Base-by-base conservation (phyloP, 2,888 invertebrate species). In the Thera britannica region DNA sequence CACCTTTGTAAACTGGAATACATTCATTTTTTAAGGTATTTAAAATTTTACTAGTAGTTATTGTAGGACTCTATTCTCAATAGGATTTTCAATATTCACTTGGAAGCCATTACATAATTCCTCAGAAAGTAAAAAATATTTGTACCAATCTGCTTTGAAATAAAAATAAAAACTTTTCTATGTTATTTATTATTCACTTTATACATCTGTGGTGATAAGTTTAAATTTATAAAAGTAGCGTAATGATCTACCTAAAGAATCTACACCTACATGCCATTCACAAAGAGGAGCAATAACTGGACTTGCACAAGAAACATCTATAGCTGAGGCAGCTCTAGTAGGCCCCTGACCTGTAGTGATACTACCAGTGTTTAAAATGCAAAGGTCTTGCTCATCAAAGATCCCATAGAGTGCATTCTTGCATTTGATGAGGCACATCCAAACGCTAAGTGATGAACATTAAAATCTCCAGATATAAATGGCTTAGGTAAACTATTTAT, bases 1-100 rank as follows among this genome's bases (percentile, higher is more conserved):
- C 48, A 48, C 48, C 48, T 48, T 48, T 48, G 48, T 48, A 48
- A 48, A 48, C 48, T 11, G 48, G 48, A 48, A 48, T 48, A 11
- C 48, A 48, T 48, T 48, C 11, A 48, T 1, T 11, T 11, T 48
- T 48, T 48, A 48, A 48, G 48, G 48, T 48, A 48, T 48, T 48
- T 48, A 48, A 48, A 48, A 11, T 48, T 48, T 11, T 11, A 48
- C 48, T 11, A 48, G 23, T 11, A 48, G 11, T 48, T 48, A 48
- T 48, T 11, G 48, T 48, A 11, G 3, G 11, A 48, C 48, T 48
- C 48, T 48, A 48, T 48, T 11, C 48, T 48, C 48, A 11, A 48
- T 48, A 11, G 48, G 48, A 48, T 48, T 48, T 11, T 48, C 48
- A 11, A 48, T 11, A 48, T 48, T 11, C 3, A 48, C 48, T 48